phyloP scores from a whole-genome alignment of 1,140 invertebrate species.

The Atta colombica region DNA sequence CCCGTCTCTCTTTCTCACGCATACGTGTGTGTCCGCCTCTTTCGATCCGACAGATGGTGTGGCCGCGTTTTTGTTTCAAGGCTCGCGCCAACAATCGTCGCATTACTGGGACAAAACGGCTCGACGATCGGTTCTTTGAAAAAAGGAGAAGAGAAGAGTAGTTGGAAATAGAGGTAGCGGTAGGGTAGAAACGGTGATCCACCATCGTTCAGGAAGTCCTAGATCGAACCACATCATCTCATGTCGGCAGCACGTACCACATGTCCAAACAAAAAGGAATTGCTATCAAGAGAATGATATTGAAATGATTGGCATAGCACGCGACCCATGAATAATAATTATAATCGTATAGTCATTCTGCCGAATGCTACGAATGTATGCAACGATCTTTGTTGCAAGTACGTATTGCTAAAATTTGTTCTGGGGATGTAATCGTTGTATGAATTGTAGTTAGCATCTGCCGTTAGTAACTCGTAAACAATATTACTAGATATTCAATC shows the following conservation, averaged over 20 bases:
- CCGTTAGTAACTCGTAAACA: constrained; percentile 5
- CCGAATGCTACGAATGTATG: constrained; percentile 63
- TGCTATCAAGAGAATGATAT: constrained; percentile 67
- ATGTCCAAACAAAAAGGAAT: constrained; percentile 82
- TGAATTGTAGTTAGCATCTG: constrained; percentile 81
- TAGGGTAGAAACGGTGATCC: constrained; percentile 46
- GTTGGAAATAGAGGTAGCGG: constrained; percentile 27
- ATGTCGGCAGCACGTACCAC: constrained; percentile 80
- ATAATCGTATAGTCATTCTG: constrained; percentile 74
- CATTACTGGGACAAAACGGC: constrained; percentile 84
- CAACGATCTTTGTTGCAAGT: constrained; percentile 74
- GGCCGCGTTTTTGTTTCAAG: constrained; percentile 85
- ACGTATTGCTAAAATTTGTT: constrained; percentile 75
- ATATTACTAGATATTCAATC: background rate
- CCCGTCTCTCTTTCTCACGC: constrained; percentile 64
- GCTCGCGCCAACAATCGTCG: constrained; percentile 84
- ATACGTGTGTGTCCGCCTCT: constrained; percentile 32
- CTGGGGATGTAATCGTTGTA: constrained; percentile 72
- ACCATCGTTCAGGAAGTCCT: constrained; percentile 69
- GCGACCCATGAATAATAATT: constrained; percentile 71
- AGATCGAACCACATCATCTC: constrained; percentile 71
- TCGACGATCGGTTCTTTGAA: constrained; percentile 81
- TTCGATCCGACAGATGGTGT: constrained; percentile 83
- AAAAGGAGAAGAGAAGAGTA: constrained; percentile 48
- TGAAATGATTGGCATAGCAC: constrained; percentile 64